Percentiles rank a stretch among this genome's conserved stretches.
Evolutionary conservation across 1,140 invertebrate species (phyloP).

Genomic region (Diachasma alloeum): DNA sequence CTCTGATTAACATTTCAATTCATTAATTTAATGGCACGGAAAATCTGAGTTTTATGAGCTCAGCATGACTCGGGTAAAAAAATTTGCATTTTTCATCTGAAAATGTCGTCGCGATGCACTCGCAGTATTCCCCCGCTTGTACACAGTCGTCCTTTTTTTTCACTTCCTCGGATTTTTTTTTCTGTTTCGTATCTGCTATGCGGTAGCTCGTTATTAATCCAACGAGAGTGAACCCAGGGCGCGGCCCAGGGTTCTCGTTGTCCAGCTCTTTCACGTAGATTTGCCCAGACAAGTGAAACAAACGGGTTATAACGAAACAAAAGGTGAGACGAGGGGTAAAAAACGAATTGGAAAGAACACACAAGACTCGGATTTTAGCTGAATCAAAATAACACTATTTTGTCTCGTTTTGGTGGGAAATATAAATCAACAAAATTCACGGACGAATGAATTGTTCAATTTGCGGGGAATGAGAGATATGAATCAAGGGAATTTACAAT

Average conservation of each 20-base stretch:
- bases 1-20: conserved; percentile 5
- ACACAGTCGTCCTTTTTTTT: background rate
- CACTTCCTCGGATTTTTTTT: background rate
- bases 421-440: background rate
- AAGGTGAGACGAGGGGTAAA: background rate
- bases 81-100: conserved; percentile 3
- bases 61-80: background rate
- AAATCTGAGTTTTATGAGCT: background rate
- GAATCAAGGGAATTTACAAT: no score
- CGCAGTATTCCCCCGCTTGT: background rate
- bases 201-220: conserved; percentile 1
- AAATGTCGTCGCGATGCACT: background rate
- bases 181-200: background rate
- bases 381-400: background rate
- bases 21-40: background rate
- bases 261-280: background rate
- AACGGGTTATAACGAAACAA: background rate
- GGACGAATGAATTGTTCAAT: no score
- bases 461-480: no score
- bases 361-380: background rate
- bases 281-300: background rate
- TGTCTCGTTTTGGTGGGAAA: background rate
- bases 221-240: background rate
- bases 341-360: background rate
- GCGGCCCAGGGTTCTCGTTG: background rate